These are phyloP conservation scores for Uromys caudimaculatus DNA, from an alignment of 2,797 vertebrate genomes.

Conservation along the genomic window DNA sequence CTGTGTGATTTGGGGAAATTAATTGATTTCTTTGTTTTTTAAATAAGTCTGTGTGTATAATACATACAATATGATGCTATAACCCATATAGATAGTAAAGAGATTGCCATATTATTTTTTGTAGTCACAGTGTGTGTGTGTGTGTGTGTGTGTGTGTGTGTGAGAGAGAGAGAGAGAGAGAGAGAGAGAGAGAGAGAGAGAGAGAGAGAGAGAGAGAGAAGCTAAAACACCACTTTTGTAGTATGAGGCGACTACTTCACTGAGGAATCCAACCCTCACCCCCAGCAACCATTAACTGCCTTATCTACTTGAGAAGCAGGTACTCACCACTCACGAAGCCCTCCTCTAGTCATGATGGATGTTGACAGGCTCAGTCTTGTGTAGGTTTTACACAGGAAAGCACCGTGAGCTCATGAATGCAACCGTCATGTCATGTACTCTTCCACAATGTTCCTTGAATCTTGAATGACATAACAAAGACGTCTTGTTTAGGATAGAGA, in stretches of 20 bases:
- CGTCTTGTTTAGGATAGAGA: not conserved
- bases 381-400: not conserved
- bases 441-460: not conserved
- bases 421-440: not conserved
- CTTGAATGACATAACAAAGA: not conserved
- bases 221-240: not conserved
- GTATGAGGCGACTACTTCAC: not conserved
- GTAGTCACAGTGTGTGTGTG: too few relatives aligned
- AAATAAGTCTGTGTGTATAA: not conserved
- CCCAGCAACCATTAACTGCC: not conserved
- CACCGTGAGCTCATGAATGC: not conserved
- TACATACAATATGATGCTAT: not conserved
- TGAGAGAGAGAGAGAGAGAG: too few relatives aligned
- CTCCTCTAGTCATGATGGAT: not conserved
- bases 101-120: not conserved
- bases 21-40: not conserved
- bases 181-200: too few relatives aligned
- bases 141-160: too few relatives aligned
- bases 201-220: not conserved
- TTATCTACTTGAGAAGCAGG: not conserved
- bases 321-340: too few relatives aligned
- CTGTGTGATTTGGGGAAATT: not conserved
- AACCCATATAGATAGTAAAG: not conserved
- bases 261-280: not conserved
- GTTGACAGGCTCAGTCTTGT: not conserved